phyloP scores from a whole-genome alignment of 2,113 vertebrate genomes.

The Chionomys nivalis region DNA sequence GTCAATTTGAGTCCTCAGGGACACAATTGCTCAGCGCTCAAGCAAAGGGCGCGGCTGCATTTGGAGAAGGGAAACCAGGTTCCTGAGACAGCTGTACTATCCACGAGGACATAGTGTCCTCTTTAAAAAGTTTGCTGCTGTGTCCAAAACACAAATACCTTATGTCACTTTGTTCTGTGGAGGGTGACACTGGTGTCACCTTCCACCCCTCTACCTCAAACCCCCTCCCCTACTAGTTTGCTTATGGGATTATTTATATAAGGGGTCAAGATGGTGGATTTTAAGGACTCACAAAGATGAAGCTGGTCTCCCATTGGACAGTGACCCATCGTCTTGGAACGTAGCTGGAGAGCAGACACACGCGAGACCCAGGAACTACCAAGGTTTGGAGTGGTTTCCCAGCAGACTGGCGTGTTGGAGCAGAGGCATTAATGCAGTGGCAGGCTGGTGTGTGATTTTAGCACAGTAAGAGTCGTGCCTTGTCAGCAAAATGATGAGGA shows the following conservation, averaged over 20 bases:
- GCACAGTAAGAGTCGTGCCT: not conserved
- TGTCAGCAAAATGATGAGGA: not conserved
- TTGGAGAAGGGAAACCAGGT: not conserved
- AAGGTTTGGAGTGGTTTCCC: not conserved
- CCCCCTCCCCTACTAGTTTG: not conserved
- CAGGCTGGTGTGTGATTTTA: not conserved
- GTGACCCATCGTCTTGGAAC: not conserved
- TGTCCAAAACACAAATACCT: not conserved
- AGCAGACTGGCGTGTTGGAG: not conserved
- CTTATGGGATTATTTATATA: not conserved
- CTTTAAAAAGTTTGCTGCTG: not conserved
- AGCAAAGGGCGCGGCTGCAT: not conserved
- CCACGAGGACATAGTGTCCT: not conserved
- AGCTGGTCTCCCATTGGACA: not conserved
- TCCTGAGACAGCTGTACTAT: not conserved
- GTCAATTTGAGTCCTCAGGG: not conserved
- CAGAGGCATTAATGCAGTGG: not conserved
- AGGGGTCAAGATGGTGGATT: not conserved
- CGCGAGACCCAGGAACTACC: rapidly evolving
- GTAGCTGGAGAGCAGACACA: not conserved
- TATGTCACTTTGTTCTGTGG: rapidly evolving
- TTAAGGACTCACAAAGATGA: not conserved
- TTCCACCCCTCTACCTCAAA: no score
- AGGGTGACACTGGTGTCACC: not conserved
- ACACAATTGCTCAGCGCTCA: not conserved